Conservation (phyloP, 2,113 vertebrate genomes). For the Odocoileus hemionus region DNA sequence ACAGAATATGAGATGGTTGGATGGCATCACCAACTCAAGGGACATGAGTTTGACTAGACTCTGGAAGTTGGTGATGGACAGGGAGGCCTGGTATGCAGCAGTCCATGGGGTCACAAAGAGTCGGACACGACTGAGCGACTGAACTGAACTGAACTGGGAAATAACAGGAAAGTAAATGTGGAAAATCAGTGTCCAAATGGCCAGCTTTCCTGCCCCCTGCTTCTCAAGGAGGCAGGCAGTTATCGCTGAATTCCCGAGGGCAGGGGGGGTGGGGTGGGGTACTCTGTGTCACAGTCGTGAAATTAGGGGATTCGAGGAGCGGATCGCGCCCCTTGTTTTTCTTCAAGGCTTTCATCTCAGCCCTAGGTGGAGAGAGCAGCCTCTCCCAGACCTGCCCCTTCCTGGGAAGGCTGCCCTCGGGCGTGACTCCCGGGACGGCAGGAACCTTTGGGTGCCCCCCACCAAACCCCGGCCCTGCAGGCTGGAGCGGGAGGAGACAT, state of each 20-base stretch:
- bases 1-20: not conserved
- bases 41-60: not conserved
- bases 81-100: not conserved
- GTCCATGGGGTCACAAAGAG: not conserved
- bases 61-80: not conserved
- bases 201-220: not conserved
- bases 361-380: not conserved
- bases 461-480: not conserved
- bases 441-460: not conserved
- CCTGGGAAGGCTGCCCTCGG: not conserved
- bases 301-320: too few species aligned
- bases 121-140: not conserved
- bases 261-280: too few species aligned
- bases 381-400: too few species aligned
- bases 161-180: not conserved
- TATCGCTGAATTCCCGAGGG: not conserved
- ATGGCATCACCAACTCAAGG: not conserved
- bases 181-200: not conserved
- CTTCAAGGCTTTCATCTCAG: not conserved
- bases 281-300: not conserved
- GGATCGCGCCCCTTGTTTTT: fast-evolving
- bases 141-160: not conserved
- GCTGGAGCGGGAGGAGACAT: not conserved
- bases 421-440: not conserved
- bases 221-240: not conserved